Evolutionary conservation across 2,113 vertebrate genomes (phyloP).

Genomic region (Crotalus helleri): DNA sequence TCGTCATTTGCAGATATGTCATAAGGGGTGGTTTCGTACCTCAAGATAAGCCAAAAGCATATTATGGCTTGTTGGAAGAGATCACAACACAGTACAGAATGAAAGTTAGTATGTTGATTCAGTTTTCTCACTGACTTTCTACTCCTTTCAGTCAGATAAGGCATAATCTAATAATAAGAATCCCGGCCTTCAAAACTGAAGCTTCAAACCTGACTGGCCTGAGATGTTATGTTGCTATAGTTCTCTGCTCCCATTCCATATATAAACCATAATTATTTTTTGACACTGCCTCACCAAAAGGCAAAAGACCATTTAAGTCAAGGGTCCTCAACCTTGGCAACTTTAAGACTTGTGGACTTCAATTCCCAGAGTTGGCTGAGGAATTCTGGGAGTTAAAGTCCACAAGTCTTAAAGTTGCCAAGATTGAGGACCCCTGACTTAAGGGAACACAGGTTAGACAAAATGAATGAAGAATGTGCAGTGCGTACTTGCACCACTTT

Average conservation of each 20-base stretch:
- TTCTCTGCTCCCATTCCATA: background rate
- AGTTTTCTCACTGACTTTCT: background rate
- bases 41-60: background rate
- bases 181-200: background rate
- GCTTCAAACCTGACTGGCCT: background rate
- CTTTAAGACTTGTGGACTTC: too few relatives aligned
- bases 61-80: background rate
- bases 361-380: too few relatives aligned
- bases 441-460: background rate
- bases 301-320: background rate
- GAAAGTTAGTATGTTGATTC: background rate
- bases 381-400: too few relatives aligned
- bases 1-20: background rate
- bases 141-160: background rate
- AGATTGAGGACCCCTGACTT: too few relatives aligned
- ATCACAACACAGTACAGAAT: background rate
- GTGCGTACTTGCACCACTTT: background rate
- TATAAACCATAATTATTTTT: background rate
- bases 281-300: background rate
- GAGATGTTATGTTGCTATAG: background rate
- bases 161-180: background rate
- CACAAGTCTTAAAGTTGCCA: too few relatives aligned
- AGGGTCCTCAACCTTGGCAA: too few relatives aligned
- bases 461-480: background rate
- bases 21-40: background rate